Percentiles rank a stretch among this genome's conserved stretches.
phyloP scores from a whole-genome alignment of 1,140 invertebrate genomes.

The Lethocerus indicus region DNA sequence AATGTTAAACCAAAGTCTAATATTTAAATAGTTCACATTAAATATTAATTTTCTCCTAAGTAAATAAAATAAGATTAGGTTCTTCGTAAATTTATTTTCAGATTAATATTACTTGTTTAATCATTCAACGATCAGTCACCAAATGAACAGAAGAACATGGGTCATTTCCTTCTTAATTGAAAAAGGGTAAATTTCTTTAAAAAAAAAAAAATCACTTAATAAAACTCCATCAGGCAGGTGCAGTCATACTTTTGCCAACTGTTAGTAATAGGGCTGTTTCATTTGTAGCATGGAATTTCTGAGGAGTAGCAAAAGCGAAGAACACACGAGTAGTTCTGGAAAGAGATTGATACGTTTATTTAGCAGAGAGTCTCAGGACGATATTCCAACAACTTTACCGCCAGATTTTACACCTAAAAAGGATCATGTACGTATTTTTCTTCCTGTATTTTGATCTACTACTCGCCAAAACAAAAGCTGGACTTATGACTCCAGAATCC shows the following conservation, averaged over 20 bases:
- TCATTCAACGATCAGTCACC: not conserved
- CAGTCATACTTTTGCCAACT: not conserved
- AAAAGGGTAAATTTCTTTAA: too few species aligned
- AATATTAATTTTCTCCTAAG: too few species aligned
- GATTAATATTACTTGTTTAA: not conserved
- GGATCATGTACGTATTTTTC: conserved; percentile 9
- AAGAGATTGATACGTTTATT: conserved; percentile 16
- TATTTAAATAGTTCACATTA: too few species aligned
- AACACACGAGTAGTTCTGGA: conserved; percentile 15
- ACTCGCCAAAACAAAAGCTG: too few species aligned
- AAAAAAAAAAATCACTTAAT: too few species aligned
- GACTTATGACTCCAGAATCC: not conserved
- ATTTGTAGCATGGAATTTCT: conserved; percentile 17
- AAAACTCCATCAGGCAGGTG: too few species aligned
- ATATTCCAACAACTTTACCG: conserved; percentile 17
- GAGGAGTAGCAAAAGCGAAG: conserved; percentile 18
- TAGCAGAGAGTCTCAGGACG: conserved; percentile 16
- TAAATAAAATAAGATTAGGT: too few species aligned
- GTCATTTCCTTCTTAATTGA: not conserved
- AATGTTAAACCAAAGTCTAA: too few species aligned
- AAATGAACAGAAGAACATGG: not conserved
- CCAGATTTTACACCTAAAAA: conserved; percentile 8
- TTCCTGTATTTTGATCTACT: too few species aligned
- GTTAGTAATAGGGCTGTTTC: not conserved
- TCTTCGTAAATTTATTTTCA: not conserved